A percentile compares a stretch with the other conserved stretches of the same genome.
Conservation (phyloP, 2,113 vertebrate species). For the Caloenas nicobarica region DNA sequence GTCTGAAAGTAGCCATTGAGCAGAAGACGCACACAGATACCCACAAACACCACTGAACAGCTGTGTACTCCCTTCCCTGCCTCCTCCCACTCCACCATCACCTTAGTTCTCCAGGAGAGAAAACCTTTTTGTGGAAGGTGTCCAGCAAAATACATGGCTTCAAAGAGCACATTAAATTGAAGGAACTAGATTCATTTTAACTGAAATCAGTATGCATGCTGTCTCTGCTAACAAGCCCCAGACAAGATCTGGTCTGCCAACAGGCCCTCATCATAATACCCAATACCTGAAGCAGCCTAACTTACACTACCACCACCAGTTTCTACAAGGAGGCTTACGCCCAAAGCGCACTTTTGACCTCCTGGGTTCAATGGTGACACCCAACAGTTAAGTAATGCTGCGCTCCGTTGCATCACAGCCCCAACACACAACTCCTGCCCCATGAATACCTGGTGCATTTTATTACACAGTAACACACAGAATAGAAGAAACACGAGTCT, state of each 20-base stretch:
- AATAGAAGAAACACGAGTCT: neutral
- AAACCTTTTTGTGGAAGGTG: neutral
- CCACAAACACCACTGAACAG: neutral
- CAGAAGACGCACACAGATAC: neutral
- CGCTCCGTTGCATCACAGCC: neutral
- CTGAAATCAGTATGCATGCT: neutral
- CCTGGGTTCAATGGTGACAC: neutral
- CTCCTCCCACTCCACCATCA: neutral
- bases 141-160: fast-evolving
- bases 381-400: neutral
- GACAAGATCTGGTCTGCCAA: neutral
- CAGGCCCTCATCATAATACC: neutral
- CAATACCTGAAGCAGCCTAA: neutral
- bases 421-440: neutral
- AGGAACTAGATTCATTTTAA: neutral
- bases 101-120: neutral
- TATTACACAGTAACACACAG: neutral
- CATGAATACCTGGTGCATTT: slow-evolving; percentile 17
- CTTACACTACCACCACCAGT: neutral
- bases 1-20: neutral
- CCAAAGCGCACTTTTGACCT: neutral
- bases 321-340: neutral
- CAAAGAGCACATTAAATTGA: neutral
- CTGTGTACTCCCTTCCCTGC: neutral
- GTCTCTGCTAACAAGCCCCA: neutral